Evolutionary conservation across 2,797 vertebrate species (phyloP), one percentile per base, ranked within the genome.

Genomic region (Falco columbarius): DNA sequence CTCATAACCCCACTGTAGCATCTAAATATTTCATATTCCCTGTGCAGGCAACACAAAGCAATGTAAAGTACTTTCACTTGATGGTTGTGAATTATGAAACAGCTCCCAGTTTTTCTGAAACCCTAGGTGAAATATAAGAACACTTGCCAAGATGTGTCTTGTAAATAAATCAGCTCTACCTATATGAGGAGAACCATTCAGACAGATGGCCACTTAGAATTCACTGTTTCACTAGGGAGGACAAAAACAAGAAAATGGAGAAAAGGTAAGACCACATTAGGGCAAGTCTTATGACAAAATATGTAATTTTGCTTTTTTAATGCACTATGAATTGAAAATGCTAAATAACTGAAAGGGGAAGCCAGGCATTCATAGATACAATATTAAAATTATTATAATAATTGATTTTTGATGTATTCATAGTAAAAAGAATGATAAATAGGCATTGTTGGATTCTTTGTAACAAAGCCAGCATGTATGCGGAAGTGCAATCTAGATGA

Each of bases 11-110:
- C 40, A 93, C 86, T 94, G 94, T 93, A 79, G 44, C 83, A 79
- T 91, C 93, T 98, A 96, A 98, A 98, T 98, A 98, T 98, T 98
- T 98, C 88, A 98, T 98, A 87, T 80, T 51, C 24, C 54, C 87
- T 97, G 66, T 87, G 84, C 90, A 97, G 91, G 94, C 93, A 97
- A 96, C 90, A 97, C 95, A 97, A 96, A 98, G 90, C 93, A 97
- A 97, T 94, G 89, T 82, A 98, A 98, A 98, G 94, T 96, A 85
- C 96, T 98, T 97, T 97, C 95, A 93, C 97, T 98, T 98, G 98
- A 97, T 95, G 96, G 85, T 65, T 90, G 94, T 98, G 96, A 99
- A 98, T 98, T 98, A 98, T 98, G 98, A 98, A 99, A 97, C 63
- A 93, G 77, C 76, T 98, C 97, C 98, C 97, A 97, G 82, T 98